phyloP scores from a whole-genome alignment of 2,113 vertebrate species.

The Chauna torquata region DNA sequence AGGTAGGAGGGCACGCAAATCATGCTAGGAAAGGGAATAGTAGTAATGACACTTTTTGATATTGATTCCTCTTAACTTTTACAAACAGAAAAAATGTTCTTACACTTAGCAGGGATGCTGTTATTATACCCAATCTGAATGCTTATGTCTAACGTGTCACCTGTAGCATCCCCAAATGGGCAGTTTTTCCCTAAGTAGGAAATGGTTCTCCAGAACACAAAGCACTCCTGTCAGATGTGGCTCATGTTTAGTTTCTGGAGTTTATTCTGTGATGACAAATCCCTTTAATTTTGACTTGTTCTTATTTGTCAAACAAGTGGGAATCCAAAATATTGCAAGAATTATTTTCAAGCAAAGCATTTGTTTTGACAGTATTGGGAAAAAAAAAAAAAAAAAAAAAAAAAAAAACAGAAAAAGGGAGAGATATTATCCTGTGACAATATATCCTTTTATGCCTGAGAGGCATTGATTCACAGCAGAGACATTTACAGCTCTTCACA shows the following conservation, averaged over 20 bases:
- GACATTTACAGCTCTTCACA: conserved; percentile 11
- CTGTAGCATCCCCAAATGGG: background rate
- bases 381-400: background rate
- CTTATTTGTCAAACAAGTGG: background rate
- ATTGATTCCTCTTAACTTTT: background rate
- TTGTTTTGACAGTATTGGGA: conserved; percentile 36
- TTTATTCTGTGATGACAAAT: conserved; percentile 15
- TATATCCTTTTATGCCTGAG: background rate
- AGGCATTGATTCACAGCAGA: conserved; percentile 27
- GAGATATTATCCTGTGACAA: conserved; percentile 30
- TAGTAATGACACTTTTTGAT: background rate
- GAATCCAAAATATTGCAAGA: conserved; percentile 23
- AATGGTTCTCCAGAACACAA: background rate
- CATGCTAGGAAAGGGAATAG: rapidly evolving
- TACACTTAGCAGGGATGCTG: background rate
- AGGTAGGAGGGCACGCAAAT: background rate
- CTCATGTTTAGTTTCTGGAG: background rate
- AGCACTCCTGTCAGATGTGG: background rate
- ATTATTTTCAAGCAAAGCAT: background rate
- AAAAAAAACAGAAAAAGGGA: background rate
- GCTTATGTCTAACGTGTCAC: background rate
- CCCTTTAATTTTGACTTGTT: conserved; percentile 27
- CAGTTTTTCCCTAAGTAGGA: background rate
- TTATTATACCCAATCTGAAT: background rate
- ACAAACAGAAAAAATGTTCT: background rate